A percentile compares a stretch with the other conserved stretches of the same genome.
These are phyloP conservation scores for Gallinago jamesoni DNA, from an alignment of 2,113 vertebrate genomes.

Conservation along the genomic window DNA sequence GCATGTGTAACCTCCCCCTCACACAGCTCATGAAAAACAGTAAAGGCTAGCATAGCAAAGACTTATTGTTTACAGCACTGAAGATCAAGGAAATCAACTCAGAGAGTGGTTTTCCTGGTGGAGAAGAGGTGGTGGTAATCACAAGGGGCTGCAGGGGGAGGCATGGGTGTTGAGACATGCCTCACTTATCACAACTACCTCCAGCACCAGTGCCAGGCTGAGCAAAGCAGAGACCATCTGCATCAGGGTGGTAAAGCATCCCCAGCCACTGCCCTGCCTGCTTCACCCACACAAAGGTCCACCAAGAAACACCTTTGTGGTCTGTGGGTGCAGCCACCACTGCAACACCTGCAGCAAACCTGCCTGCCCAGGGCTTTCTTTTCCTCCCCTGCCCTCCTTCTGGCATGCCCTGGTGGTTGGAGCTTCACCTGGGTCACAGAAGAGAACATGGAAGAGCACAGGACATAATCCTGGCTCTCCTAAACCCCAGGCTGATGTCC, in stretches of 20 bases:
- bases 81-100: neutral
- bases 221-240: neutral
- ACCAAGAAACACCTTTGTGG: neutral
- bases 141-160: rapidly evolving
- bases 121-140: neutral
- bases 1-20: neutral
- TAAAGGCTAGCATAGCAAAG: neutral
- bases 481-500: neutral
- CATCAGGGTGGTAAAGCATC: neutral
- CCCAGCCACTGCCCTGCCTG: neutral
- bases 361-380: neutral
- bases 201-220: rapidly evolving
- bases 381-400: neutral
- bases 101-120: neutral
- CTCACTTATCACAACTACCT: neutral
- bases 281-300: neutral
- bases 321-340: neutral
- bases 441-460: neutral
- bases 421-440: neutral
- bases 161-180: rapidly evolving
- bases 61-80: neutral
- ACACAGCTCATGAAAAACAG: neutral
- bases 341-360: neutral
- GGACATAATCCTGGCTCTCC: neutral
- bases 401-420: rapidly evolving